Percentiles rank a stretch among this genome's conserved stretches.
phyloP scores from a whole-genome alignment of 2,797 vertebrate species.

The Monodelphis domestica region DNA sequence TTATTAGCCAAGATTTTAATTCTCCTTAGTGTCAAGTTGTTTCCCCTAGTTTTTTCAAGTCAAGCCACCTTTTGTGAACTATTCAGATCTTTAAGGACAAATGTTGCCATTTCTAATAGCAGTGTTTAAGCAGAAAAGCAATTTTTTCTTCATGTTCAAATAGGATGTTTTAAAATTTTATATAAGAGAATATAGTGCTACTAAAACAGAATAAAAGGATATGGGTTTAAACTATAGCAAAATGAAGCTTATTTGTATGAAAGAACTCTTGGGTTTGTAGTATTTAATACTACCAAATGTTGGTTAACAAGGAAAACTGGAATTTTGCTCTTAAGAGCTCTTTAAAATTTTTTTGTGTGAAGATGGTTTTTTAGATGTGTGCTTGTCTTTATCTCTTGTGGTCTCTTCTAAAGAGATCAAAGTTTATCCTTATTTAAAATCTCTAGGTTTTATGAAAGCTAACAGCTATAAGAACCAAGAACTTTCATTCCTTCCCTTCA shows the following conservation, averaged over 20 bases:
- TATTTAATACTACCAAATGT: background rate
- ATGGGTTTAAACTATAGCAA: background rate
- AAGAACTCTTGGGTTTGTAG: background rate
- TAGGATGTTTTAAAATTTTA: background rate
- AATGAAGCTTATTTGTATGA: background rate
- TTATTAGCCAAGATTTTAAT: background rate
- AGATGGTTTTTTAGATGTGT: background rate
- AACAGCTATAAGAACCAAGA: background rate
- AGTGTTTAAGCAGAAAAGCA: background rate
- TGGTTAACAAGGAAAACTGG: background rate
- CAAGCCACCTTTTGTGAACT: background rate
- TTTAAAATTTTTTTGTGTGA: background rate
- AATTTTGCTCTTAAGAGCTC: background rate
- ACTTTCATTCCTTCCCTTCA: background rate
- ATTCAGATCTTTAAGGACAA: background rate
- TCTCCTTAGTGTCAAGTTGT: background rate
- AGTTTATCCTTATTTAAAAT: background rate
- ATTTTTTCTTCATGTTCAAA: background rate
- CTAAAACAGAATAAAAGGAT: background rate
- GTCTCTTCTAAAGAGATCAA: background rate
- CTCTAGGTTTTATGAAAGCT: background rate
- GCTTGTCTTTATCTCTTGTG: background rate
- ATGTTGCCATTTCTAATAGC: background rate
- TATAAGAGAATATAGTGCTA: background rate
- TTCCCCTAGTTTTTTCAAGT: background rate